Evolutionary conservation across 2,113 vertebrate species (phyloP).

Genomic region (Poicephalus meyeri): DNA sequence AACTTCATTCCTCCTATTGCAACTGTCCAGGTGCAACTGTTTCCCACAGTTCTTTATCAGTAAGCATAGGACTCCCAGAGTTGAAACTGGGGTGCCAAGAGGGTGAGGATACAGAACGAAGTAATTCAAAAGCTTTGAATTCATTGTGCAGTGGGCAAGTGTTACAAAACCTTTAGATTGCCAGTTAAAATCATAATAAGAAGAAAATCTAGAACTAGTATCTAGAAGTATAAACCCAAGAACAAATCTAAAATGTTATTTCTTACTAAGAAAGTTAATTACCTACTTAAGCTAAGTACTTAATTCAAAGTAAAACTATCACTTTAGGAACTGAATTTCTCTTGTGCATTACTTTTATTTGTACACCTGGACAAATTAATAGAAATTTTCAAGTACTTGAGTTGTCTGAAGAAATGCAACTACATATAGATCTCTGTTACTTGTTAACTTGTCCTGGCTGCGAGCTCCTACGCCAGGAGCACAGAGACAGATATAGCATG

Average conservation of each 20-base stretch:
- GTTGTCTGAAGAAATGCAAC: not conserved
- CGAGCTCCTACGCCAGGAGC: not conserved
- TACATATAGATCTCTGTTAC: not conserved
- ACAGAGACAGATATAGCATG: no score
- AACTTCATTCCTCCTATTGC: not conserved
- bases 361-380: not conserved
- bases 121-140: not conserved
- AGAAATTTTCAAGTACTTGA: not conserved
- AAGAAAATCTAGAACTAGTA: not conserved
- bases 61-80: not conserved
- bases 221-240: not conserved
- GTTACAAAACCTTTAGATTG: not conserved
- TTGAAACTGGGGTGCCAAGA: accelerated
- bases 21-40: not conserved
- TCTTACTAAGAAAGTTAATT: not conserved
- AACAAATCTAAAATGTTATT: not conserved
- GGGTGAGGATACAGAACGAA: not conserved
- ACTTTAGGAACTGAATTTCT: not conserved
- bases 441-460: not conserved
- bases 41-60: not conserved
- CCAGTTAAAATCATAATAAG: not conserved
- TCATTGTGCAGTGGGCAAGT: not conserved
- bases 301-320: not conserved
- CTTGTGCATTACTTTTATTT: not conserved
- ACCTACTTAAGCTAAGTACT: not conserved